Conservation (phyloP, 2,113 vertebrate genomes). For the Tylochromis polylepis region DNA sequence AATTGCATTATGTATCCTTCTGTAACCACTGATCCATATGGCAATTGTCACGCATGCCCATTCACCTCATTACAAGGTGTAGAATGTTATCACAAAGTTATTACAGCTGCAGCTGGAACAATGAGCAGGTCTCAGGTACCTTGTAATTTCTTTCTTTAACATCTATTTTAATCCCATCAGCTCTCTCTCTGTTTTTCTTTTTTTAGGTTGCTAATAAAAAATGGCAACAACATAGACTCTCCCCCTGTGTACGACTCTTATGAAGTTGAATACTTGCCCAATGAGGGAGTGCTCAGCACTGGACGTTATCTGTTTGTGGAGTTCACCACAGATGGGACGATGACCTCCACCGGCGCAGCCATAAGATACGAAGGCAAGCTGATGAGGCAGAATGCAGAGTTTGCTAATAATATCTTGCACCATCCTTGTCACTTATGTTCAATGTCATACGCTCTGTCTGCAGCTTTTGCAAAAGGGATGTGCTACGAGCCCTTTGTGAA, state of each 20-base stretch:
- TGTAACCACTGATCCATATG: constrained; percentile 41
- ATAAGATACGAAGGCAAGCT: constrained; percentile 88
- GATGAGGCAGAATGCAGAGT: neutral
- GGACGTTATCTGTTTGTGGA: constrained; percentile 86
- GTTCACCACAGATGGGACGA: constrained; percentile 87
- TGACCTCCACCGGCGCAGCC: constrained; percentile 86
- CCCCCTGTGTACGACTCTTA: constrained; percentile 91
- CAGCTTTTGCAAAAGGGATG: constrained; percentile 88
- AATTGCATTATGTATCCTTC: constrained; percentile 53
- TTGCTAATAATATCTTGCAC: neutral
- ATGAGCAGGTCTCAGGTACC: constrained; percentile 7
- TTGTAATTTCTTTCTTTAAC: constrained; percentile 14
- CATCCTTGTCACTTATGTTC: neutral
- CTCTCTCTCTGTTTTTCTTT: neutral
- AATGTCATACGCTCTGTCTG: neutral
- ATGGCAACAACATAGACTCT: constrained; percentile 90
- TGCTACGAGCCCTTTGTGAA: constrained; percentile 97
- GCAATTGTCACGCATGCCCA: constrained; percentile 45
- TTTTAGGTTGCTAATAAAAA: constrained; percentile 89
- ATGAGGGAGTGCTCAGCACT: constrained; percentile 88
- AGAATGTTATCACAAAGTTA: constrained; percentile 44
- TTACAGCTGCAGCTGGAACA: constrained; percentile 38
- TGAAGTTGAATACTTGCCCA: constrained; percentile 94
- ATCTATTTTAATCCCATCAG: neutral
- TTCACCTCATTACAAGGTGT: constrained; percentile 41